Base-by-base conservation (phyloP, 2,797 vertebrate species). In the Enteromius afrohamiltoni region DNA sequence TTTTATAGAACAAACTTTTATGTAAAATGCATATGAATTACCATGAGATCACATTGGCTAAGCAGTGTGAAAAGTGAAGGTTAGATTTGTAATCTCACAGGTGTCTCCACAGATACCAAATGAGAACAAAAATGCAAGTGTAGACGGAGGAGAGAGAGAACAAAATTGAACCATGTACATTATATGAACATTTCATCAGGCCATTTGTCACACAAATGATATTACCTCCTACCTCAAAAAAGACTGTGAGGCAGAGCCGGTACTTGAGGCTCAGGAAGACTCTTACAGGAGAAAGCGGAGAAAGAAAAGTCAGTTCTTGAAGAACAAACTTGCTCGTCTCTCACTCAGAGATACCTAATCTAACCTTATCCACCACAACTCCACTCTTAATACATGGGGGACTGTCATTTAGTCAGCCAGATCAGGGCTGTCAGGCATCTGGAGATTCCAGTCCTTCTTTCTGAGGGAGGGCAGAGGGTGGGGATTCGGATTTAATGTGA, bases 401-500 rank as follows among this genome's bases (percentile, higher is more conserved):
- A 77, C 85, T 82, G 79, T 82, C 87, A 82, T 64, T 84, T 80
- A 81, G 55, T 70, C 62, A 40, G 83, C 49, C 31, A 85, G 82
- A 87, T 86, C 83, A 75, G 80, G 62, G 62, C 69, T 86, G 88
- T 85, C 85, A 86, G 69, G 69, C 64, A 51, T 82, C 58, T 68
- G 78, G 55, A 85, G 64, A 75, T 83, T 85, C 78, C 16, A 86
- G 81, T 77, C 88, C 14, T 87, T 89, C 21, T 89, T 91, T 91
- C 82, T 58, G 70, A 84, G 80, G 85, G 86, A 91, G 90, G 87
- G 75, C 80, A 70, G 47, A 31, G 26, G 74, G 82, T 83, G 26
- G 51, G 74, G 64, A 68, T 77, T 83, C 34, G 62, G 83, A 67
- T 85, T 86, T 86, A 91, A 91, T 89, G 92, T 93, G 91, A 94